phyloP scores from a whole-genome alignment of 2,797 vertebrate genomes.

The Cygnus olor region DNA sequence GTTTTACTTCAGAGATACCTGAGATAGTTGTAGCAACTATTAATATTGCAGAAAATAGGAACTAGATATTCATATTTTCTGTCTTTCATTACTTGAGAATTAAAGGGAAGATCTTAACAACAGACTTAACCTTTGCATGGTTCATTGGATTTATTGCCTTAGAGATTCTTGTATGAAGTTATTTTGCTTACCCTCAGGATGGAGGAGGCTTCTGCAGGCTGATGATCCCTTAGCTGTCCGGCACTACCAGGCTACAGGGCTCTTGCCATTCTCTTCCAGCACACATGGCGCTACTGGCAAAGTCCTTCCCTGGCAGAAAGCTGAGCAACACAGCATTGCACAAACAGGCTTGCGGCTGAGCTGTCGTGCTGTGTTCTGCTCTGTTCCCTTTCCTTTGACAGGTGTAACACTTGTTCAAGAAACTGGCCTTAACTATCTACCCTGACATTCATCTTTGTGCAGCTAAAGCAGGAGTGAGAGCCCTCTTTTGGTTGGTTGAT shows the following conservation, averaged over 20 bases:
- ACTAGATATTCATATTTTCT: not conserved
- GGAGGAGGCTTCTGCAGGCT: not conserved
- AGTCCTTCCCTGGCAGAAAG: not conserved
- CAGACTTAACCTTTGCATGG: not conserved
- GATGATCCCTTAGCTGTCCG: not conserved
- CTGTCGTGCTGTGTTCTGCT: not conserved
- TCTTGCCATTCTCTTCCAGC: accelerated
- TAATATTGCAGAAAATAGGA: not conserved
- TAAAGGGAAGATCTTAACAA: not conserved
- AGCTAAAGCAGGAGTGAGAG: not conserved
- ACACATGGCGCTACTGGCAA: accelerated
- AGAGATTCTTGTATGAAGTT: not conserved
- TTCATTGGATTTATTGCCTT: not conserved
- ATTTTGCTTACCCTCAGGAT: not conserved
- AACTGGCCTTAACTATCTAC: not conserved
- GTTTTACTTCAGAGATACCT: not conserved
- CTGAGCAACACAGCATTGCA: not conserved
- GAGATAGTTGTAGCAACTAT: not conserved
- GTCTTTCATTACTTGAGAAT: not conserved
- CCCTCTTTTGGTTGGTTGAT: not conserved
- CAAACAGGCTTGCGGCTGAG: not conserved
- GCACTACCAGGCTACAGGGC: not conserved
- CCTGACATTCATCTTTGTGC: not conserved
- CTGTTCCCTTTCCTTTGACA: not conserved
- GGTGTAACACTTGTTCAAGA: not conserved